These are phyloP conservation scores for Desmodus rotundus DNA, from an alignment of 2,113 vertebrate genomes.

Conservation along the genomic window DNA sequence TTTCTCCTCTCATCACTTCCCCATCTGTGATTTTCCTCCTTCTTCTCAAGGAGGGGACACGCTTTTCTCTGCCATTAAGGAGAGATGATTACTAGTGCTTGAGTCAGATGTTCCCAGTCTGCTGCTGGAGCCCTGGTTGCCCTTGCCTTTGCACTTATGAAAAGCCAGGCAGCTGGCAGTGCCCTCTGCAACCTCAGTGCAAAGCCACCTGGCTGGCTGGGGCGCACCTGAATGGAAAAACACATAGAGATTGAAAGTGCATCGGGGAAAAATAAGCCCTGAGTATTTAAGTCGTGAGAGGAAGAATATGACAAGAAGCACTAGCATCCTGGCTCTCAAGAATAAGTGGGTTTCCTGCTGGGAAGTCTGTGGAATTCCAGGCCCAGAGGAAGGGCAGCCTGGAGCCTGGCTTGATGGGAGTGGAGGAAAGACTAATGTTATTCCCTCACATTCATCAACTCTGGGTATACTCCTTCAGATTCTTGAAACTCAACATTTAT, in stretches of 20 bases:
- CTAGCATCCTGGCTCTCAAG: neutral
- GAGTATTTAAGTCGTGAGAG: neutral
- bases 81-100: neutral
- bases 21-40: constrained; percentile 41
- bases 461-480: neutral
- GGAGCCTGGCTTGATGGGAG: neutral
- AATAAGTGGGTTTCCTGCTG: neutral
- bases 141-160: neutral
- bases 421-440: neutral
- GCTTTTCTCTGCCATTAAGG: neutral
- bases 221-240: neutral
- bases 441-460: neutral
- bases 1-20: constrained; percentile 33
- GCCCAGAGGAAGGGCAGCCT: neutral
- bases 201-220: neutral
- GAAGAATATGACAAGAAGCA: neutral
- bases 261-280: neutral
- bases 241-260: neutral
- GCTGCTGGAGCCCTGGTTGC: neutral
- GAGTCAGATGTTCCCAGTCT: neutral
- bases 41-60: neutral
- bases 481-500: neutral
- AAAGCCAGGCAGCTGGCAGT: neutral
- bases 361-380: neutral
- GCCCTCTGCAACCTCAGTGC: neutral